These are phyloP conservation scores for Noctua comes DNA, from an alignment of 2,888 invertebrate genomes.

Conservation along the genomic window DNA sequence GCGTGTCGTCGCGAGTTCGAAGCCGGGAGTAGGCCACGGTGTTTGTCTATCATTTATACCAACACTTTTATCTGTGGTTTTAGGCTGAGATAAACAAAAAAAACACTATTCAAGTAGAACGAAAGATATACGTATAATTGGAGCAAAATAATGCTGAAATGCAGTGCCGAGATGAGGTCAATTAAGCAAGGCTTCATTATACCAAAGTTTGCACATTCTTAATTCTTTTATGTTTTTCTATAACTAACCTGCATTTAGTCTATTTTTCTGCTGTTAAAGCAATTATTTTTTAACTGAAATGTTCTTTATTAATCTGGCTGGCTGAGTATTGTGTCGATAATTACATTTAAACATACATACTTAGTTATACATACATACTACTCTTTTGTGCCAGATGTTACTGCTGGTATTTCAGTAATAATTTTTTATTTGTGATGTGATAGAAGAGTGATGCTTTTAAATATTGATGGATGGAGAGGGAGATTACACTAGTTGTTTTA, in stretches of 20 bases:
- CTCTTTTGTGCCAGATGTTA: background rate
- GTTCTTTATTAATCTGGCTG: background rate
- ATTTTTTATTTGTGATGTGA: background rate
- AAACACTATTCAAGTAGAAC: background rate
- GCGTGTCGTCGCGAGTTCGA: slow-evolving; percentile 36
- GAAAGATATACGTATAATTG: slow-evolving; percentile 3
- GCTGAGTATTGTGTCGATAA: background rate
- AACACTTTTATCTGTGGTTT: slow-evolving; percentile 22
- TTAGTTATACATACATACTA: background rate
- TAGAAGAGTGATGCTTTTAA: background rate
- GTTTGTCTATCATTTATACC: background rate
- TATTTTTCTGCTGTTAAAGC: background rate
- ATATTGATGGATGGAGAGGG: background rate
- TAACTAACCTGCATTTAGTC: background rate
- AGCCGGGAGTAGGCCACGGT: background rate
- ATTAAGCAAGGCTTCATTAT: background rate
- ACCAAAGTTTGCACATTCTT: slow-evolving; percentile 25
- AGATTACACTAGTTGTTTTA: background rate
- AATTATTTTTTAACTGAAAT: background rate
- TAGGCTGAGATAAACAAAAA: slow-evolving; percentile 18
- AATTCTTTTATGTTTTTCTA: background rate
- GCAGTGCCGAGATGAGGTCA: background rate
- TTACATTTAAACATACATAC: background rate
- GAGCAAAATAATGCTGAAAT: slow-evolving; percentile 20
- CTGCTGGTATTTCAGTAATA: background rate